Base-by-base conservation (phyloP, 2,888 invertebrate species). In the Hipparchia sbordonii region DNA sequence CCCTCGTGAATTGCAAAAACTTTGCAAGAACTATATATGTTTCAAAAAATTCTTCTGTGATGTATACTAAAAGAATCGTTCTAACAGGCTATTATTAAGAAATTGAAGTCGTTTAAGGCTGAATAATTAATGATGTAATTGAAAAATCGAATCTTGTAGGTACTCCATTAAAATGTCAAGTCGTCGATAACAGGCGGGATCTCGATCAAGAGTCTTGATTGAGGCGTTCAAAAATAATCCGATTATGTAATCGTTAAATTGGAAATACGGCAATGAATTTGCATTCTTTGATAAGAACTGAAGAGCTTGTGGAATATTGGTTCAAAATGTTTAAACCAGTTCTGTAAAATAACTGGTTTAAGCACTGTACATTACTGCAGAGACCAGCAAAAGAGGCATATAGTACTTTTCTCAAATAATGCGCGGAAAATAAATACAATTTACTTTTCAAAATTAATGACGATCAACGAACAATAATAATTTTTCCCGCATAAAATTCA, bases 81-180 rank as follows among this genome's bases (percentile, higher is more conserved):
- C 0, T 46, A 62, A 62, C 62, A 46, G 48, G 62, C 62, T 62
- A 62, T 62, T 62, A 13, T 46, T 39, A 46, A 46, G 13, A 4
- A 62, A 48, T 48, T 9, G 63, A 6, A 63, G 7, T 62, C 63
- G 48, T 61, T 61, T 45, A 61, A 48, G 10, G 48, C 48, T 63
- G 63, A 63, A 63, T 63, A 52, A 72, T 68, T 72, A 65, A 72
- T 72, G 72, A 45, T 48, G 39, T 51, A 68, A 72, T 57, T 72
- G 72, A 72, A 72, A 72, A 72, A 72, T 72, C 68, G 48, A 63
- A 66, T 63, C 63, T 72, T 68, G 62, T 23, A 23, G 23, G 23
- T 57, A 46, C 39, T 63, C 68, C 63, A 72, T 72, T 68, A 72
- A 72, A 72, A 72, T 48, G 72, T 72, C 72, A 54, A 62, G 63